phyloP scores from a whole-genome alignment of 1,140 invertebrate species.

The Ruditapes philippinarum region DNA sequence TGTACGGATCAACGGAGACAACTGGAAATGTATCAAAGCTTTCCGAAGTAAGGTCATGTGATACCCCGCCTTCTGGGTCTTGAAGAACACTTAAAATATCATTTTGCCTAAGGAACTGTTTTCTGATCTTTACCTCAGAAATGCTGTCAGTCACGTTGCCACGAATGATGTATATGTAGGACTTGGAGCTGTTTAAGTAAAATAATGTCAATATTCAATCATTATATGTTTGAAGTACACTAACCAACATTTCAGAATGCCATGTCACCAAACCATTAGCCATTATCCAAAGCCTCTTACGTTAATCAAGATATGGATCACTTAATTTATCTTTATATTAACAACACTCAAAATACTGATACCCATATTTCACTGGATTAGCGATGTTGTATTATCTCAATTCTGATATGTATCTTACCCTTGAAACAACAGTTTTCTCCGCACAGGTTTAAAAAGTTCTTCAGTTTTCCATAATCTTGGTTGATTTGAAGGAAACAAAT shows the following conservation, averaged over 20 bases:
- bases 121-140: constrained; percentile 2
- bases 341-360: too few relatives aligned
- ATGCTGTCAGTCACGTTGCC: constrained; percentile 10
- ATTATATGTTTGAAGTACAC: too few relatives aligned
- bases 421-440: constrained; percentile 38
- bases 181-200: constrained; percentile 60
- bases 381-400: too few relatives aligned
- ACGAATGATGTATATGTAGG: constrained; percentile 54
- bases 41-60: constrained; percentile 51
- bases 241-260: too few relatives aligned
- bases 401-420: too few relatives aligned
- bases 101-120: constrained; percentile 30
- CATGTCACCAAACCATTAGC: too few relatives aligned
- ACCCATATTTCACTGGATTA: too few relatives aligned
- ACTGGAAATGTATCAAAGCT: constrained; percentile 53
- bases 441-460: neutral
- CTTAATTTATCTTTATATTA: too few relatives aligned
- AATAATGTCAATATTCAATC: too few relatives aligned
- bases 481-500: constrained; percentile 17
- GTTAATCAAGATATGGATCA: too few relatives aligned
- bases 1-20: constrained; percentile 1
- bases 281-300: too few relatives aligned
- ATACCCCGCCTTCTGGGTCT: constrained; percentile 4
- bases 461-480: constrained; percentile 55
- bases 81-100: constrained; percentile 12